These are phyloP conservation scores for Ciconia maguari DNA, from an alignment of 2,113 vertebrate species.

Conservation along the genomic window DNA sequence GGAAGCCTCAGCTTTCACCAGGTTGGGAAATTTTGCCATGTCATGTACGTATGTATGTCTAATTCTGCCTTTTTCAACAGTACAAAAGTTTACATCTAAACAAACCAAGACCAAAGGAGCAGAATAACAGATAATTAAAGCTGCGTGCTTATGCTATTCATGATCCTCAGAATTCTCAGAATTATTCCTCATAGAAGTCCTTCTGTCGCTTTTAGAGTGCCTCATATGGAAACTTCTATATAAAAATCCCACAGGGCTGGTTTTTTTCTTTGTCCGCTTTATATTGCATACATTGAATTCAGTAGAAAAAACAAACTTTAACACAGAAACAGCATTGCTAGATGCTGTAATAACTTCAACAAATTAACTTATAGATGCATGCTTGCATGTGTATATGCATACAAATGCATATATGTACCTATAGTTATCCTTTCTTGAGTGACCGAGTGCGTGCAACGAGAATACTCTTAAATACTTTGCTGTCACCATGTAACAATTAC, in stretches of 20 bases:
- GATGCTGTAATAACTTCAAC: background rate
- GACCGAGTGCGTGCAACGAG: background rate
- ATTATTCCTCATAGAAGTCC: background rate
- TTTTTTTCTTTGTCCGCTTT: background rate
- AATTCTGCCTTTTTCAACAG: background rate
- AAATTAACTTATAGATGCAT: background rate
- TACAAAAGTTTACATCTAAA: background rate
- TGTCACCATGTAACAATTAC: background rate
- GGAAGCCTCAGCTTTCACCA: background rate
- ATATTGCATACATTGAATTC: background rate
- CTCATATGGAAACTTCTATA: background rate
- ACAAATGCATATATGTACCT: background rate
- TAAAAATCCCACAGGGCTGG: background rate
- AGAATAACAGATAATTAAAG: background rate
- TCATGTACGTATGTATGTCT: accelerated
- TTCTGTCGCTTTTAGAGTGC: background rate
- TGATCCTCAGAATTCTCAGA: background rate
- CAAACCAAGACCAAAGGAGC: background rate
- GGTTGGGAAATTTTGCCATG: background rate
- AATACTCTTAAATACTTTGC: background rate
- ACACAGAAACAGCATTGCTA: background rate
- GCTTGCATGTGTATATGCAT: background rate
- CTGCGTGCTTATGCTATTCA: background rate
- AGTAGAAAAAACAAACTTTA: background rate
- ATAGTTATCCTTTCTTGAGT: background rate